Conservation (phyloP, 2,113 vertebrate species). For the Campylomormyrus tamandua region DNA sequence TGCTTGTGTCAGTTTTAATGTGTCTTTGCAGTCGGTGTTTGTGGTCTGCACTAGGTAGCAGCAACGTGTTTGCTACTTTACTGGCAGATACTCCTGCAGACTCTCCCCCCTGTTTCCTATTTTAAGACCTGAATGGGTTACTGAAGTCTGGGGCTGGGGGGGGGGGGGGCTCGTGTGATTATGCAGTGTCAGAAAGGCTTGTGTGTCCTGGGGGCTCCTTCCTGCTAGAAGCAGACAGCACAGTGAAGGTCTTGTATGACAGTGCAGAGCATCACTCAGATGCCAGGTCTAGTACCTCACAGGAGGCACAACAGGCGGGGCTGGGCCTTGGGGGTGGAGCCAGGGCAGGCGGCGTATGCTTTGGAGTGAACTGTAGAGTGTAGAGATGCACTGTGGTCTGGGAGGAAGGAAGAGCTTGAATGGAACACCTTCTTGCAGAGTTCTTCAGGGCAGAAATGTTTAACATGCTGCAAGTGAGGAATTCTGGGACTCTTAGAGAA, state of each 20-base stretch:
- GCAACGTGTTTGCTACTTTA: not conserved
- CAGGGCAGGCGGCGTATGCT: not conserved
- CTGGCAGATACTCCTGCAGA: not conserved
- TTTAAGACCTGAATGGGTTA: conserved; percentile 4
- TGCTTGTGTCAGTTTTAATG: not conserved
- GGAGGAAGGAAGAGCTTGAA: conserved; percentile 1
- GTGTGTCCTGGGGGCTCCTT: not conserved
- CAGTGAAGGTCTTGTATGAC: conserved; percentile 14
- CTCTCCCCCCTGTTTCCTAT: conserved; percentile 8
- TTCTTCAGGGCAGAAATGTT: not conserved
- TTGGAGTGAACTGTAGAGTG: not conserved
- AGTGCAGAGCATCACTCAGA: not conserved
- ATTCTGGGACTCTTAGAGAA: not conserved
- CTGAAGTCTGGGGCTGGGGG: not conserved
- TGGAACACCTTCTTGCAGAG: not conserved
- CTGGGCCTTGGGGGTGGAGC: not conserved
- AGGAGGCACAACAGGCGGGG: not conserved
- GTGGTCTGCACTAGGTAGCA: not conserved
- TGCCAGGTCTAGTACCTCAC: not conserved
- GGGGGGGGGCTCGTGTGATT: not conserved
- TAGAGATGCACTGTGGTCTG: not conserved
- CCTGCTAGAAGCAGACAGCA: not conserved
- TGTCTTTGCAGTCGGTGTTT: not conserved
- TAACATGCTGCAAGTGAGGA: not conserved
- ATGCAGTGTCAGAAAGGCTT: not conserved